phyloP scores from a whole-genome alignment of 2,113 vertebrate species.

The Rostratula benghalensis region DNA sequence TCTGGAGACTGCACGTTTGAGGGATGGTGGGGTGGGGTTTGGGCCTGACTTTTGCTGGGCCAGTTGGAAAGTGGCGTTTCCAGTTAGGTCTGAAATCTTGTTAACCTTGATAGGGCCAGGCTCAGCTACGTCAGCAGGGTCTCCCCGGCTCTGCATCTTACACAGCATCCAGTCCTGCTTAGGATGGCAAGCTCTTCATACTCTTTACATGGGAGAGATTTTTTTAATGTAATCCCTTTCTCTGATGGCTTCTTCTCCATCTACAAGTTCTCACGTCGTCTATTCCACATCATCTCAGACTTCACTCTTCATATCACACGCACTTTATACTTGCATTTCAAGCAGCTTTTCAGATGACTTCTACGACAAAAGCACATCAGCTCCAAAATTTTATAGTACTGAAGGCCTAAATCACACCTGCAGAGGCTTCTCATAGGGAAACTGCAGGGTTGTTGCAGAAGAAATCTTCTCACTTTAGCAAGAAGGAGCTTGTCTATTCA shows the following conservation, averaged over 20 bases:
- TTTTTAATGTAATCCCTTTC: not conserved
- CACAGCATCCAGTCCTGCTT: not conserved
- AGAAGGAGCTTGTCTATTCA: not conserved
- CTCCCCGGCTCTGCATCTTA: not conserved
- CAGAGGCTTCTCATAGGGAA: not conserved
- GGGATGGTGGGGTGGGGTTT: not conserved
- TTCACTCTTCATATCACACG: accelerated
- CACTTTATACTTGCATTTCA: not conserved
- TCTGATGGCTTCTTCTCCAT: not conserved
- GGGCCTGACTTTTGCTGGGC: not conserved
- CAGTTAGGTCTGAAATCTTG: not conserved
- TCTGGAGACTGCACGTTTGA: not conserved
- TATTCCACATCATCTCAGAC: not conserved
- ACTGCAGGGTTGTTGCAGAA: not conserved
- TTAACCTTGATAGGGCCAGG: not conserved
- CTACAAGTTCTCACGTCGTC: accelerated
- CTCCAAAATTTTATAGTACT: not conserved
- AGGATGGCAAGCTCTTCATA: not conserved
- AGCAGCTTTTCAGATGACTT: not conserved
- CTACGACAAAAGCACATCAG: not conserved
- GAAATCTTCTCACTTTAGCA: not conserved
- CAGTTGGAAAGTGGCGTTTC: not conserved
- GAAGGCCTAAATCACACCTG: not conserved
- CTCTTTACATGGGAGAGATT: not conserved
- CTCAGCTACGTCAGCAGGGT: not conserved